A percentile compares a stretch with the other conserved stretches of the same genome.
Conservation (phyloP, 2,113 vertebrate species). For the Erinaceus europaeus region DNA sequence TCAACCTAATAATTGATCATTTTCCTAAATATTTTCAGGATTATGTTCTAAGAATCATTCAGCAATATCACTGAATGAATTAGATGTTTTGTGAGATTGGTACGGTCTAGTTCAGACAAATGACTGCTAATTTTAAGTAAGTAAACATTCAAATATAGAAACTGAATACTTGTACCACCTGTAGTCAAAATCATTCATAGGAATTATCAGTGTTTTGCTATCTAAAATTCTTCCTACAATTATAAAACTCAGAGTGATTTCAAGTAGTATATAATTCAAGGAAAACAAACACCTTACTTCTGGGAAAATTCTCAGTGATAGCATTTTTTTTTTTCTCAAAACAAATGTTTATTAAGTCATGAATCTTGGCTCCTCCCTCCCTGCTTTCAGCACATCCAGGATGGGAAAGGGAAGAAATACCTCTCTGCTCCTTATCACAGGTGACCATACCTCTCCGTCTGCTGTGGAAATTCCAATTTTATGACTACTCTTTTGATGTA, state of each 20-base stretch:
- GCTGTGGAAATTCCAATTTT: not conserved
- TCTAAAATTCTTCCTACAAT: slow-evolving; percentile 20
- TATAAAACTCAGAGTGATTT: not conserved
- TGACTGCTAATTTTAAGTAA: slow-evolving; percentile 37
- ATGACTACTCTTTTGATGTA: not conserved
- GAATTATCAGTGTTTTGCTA: slow-evolving; percentile 1
- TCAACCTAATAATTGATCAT: not conserved
- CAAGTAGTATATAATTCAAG: not conserved
- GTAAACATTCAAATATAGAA: not conserved
- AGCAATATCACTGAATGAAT: not conserved
- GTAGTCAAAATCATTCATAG: not conserved
- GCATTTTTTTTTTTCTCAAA: no score
- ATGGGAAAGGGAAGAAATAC: not conserved
- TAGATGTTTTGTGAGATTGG: not conserved
- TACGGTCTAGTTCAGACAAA: not conserved
- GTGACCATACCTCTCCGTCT: not conserved
- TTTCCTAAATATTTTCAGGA: not conserved
- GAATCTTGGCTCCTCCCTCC: not conserved
- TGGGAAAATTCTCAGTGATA: not conserved
- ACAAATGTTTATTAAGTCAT: no score
- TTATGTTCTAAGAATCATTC: slow-evolving; percentile 13
- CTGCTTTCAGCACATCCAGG: not conserved
- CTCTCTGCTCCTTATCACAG: not conserved
- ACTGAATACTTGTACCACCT: not conserved
- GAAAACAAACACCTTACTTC: slow-evolving; percentile 11